Conservation (phyloP, 2,113 vertebrate genomes). For the Poeciliopsis retropinna region DNA sequence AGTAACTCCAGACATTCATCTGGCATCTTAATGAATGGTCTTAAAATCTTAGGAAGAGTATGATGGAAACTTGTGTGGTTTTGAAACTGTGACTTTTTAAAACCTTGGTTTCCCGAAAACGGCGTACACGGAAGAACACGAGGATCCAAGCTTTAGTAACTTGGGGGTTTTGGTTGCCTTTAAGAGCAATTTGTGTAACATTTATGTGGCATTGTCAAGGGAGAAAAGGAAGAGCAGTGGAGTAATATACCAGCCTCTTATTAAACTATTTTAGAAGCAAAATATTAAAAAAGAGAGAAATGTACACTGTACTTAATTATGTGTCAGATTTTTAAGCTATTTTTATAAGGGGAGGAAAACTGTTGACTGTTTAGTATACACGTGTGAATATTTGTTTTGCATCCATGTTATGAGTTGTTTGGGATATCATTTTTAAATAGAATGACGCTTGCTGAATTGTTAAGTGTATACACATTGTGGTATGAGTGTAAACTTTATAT, state of each 20-base stretch:
- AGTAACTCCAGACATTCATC: not conserved
- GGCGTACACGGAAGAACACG: not conserved
- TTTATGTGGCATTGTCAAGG: constrained; percentile 59
- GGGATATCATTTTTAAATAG: constrained; percentile 61
- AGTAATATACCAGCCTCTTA: constrained; percentile 65
- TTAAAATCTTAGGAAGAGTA: not conserved
- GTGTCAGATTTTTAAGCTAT: constrained; percentile 83
- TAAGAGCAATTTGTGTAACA: constrained; percentile 2
- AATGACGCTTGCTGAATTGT: constrained; percentile 70
- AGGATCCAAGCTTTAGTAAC: constrained; percentile 18
- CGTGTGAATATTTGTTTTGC: constrained; percentile 71
- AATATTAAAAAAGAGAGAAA: constrained; percentile 49
- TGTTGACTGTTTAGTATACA: constrained; percentile 71
- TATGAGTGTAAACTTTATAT: constrained; percentile 48
- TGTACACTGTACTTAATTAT: constrained; percentile 74
- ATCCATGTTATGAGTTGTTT: constrained; percentile 72
- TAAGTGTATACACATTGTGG: constrained; percentile 54
- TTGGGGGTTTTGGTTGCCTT: constrained; percentile 16
- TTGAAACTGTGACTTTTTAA: not conserved
- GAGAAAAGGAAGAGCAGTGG: constrained; percentile 70
- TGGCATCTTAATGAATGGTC: not conserved
- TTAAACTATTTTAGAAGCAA: constrained; percentile 65
- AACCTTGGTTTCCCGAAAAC: not conserved
- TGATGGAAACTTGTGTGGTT: not conserved
- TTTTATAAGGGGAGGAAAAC: constrained; percentile 78